phyloP scores from a whole-genome alignment of 2,113 vertebrate genomes.

The Ophthalmolycus amberensis region DNA sequence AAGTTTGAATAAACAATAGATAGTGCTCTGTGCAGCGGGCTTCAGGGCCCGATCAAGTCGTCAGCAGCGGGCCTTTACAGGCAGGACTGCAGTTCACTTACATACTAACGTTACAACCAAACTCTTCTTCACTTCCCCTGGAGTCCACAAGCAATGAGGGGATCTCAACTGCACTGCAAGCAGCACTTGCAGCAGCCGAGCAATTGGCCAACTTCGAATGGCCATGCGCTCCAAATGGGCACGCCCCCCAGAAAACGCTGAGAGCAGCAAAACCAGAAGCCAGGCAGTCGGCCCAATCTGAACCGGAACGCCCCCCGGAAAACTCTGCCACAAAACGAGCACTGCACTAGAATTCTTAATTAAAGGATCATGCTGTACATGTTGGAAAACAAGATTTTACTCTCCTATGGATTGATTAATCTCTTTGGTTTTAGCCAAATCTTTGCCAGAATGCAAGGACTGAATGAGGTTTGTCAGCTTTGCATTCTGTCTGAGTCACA shows the following conservation, averaged over 20 bases:
- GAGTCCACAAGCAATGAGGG: no score
- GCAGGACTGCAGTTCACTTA: no score
- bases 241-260: background rate
- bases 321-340: no score
- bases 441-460: background rate
- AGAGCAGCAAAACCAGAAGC: background rate
- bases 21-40: no score
- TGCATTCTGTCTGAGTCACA: slow-evolving; percentile 34
- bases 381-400: background rate
- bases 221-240: background rate
- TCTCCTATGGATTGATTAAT: background rate
- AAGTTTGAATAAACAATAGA: no score
- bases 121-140: no score
- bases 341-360: background rate
- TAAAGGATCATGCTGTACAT: background rate
- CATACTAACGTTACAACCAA: no score
- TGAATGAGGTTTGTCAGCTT: background rate
- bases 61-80: no score
- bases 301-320: background rate
- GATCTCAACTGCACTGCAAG: no score
- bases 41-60: no score
- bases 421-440: background rate
- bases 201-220: no score
- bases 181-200: no score
- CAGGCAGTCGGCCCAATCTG: background rate